Evolutionary conservation across 2,797 vertebrate species (phyloP), one percentile per base, ranked within the genome.

Genomic region (Sebastes cheni): DNA sequence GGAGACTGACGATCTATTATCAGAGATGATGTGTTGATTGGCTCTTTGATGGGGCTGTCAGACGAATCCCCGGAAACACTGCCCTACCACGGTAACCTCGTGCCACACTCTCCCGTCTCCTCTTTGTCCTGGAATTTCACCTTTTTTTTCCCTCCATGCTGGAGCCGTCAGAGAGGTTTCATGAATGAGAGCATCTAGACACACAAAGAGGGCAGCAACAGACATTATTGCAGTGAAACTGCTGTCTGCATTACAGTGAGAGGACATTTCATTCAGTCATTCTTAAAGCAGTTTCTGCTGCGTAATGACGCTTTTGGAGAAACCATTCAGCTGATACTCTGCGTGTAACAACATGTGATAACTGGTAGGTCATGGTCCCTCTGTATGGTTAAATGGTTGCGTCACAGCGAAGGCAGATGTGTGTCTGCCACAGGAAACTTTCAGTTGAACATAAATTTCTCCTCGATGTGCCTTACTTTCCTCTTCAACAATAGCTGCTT

Each of bases 1-100:
- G 88, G 81, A 88, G 67, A 87, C 76, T 72, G 86, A 11, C 11
- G 32, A 79, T 79, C 71, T 80, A 88, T 92, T 88, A 88, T 80
- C 64, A 75, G 79, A 82, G 71, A 86, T 79, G 86, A 91, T 80
- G 79, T 72, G 71, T 29, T 88, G 88, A 93, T 93, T 90, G 85
- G 84, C 74, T 90, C 84, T 80, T 80, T 83, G 87, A 88, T 77
- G 78, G 72, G 34, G 71, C 69, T 81, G 83, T 89, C 88, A 84
- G 76, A 86, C 68, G 32, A 81, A 75, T 50, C 25, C 36, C 65
- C 42, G 27, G 80, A 83, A 84, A 86, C 30, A 13, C 32, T 66
- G 59, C 25, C 77, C 55, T 73, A 79, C 66, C 61, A 36, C 0
- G 6, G 55, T 32, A 54, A 71, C 75, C 68, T 89, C 59, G 13